Base-by-base conservation (phyloP, 2,888 invertebrate genomes). In the Choreutis nemorana region DNA sequence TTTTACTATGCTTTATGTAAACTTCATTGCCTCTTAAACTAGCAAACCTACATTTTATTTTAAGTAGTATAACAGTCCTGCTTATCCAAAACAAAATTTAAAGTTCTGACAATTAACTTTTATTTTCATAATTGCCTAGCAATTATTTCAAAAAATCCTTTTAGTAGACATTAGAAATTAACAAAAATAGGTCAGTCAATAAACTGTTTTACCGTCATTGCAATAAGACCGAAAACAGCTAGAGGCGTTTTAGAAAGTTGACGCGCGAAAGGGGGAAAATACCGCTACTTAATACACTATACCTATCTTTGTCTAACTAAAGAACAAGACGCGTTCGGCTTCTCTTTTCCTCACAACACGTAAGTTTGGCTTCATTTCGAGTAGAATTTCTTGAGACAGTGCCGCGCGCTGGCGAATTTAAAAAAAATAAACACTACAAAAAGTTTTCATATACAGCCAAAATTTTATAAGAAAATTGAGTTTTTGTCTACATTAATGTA, bases 241-340 rank as follows among this genome's bases (percentile, higher is more conserved):
- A 55, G 54, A 54, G 55, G 55, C 55, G 56, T 63, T 72, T 72
- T 78, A 78, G 77, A 78, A 78, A 78, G 77, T 75, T 59, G 66
- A 64, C 57, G 63, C 62, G 62, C 62, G 68, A 75, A 73, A 71
- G 72, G 71, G 59, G 64, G 67, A 73, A 77, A 68, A 78, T 73
- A 75, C 75, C 77, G 77, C 75, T 77, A 75, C 59, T 62, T 48
- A 55, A 60, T 58, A 62, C 55, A 54, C 53, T 64, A 50, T 64
- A 56, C 34, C 48, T 37, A 23, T 64, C 66, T 49, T 57, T 34
- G 35, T 75, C 55, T 39, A 18, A 10, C 31, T 41, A 46, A 34
- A 28, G 14, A 2, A 2, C 14, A 31, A 42, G 35, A 15, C n/a
- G 26, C 23, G 55, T 58, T 22, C 38, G 27, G 39, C 42, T 10